Percentiles rank a stretch among this genome's conserved stretches.
Evolutionary conservation across 2,113 vertebrate species (phyloP).

Genomic region (Dipodomys ordii): DNA sequence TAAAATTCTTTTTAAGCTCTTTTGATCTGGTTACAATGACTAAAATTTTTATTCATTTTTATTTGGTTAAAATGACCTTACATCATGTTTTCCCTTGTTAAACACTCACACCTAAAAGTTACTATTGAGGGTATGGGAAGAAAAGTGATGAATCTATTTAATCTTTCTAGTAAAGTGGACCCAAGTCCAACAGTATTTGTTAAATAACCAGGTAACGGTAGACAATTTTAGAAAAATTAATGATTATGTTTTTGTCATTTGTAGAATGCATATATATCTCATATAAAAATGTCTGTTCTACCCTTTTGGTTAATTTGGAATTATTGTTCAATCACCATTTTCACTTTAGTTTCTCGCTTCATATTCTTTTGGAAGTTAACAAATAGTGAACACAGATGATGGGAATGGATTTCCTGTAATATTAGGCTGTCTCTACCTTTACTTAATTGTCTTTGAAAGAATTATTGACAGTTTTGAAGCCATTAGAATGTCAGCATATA

Average conservation of each 20-base stretch:
- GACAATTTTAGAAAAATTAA: background rate
- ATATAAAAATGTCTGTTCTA: background rate
- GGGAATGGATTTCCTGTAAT: background rate
- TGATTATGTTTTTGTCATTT: background rate
- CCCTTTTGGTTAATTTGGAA: constrained; percentile 30
- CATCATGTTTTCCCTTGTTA: background rate
- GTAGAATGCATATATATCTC: background rate
- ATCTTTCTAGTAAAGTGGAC: constrained; percentile 2
- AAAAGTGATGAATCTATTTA: background rate
- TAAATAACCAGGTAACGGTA: background rate
- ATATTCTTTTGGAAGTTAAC: background rate
- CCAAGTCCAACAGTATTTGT: background rate
- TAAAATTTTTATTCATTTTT: background rate
- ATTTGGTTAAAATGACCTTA: constrained; percentile 13
- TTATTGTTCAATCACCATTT: background rate
- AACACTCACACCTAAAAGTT: background rate
- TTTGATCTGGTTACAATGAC: no score
- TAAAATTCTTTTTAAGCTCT: background rate
- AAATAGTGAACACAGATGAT: background rate
- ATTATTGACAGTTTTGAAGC: constrained; percentile 9
- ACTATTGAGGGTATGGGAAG: background rate
- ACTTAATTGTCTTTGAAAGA: constrained; percentile 27
- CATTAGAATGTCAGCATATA: constrained; percentile 5
- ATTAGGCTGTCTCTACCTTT: constrained; percentile 2
- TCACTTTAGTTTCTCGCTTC: constrained; percentile 29